phyloP scores from a whole-genome alignment of 2,797 vertebrate genomes.

The Macroramphosus scolopax region DNA sequence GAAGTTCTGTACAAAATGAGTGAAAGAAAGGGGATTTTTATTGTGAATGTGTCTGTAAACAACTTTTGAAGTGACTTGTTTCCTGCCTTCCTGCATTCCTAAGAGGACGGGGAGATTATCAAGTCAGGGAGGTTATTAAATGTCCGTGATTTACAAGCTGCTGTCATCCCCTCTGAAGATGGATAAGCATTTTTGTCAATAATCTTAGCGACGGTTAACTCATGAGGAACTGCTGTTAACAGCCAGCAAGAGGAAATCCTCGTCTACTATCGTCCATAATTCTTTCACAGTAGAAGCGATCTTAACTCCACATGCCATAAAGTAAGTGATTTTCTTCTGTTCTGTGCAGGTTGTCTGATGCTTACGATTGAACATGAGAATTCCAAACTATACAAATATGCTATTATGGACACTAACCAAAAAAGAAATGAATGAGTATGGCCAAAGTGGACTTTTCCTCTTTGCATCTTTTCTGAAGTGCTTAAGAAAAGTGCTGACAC shows the following conservation, averaged over 20 bases:
- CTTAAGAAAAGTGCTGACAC: too few relatives aligned
- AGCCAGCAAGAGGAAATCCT: background rate
- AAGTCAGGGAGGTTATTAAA: slow-evolving; percentile 9
- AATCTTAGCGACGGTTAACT: slow-evolving; percentile 8
- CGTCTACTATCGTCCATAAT: background rate
- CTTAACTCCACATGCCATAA: background rate
- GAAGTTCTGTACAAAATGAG: too few relatives aligned
- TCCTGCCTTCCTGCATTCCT: slow-evolving; percentile 13
- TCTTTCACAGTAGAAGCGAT: slow-evolving; percentile 5
- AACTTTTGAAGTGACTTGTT: slow-evolving; percentile 1
- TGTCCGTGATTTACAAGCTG: slow-evolving; percentile 6
- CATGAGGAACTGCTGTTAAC: slow-evolving; percentile 4
- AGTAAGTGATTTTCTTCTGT: background rate
- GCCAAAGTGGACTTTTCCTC: too few relatives aligned
- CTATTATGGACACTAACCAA: too few relatives aligned
- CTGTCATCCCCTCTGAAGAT: slow-evolving; percentile 9
- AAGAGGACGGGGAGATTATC: slow-evolving; percentile 21
- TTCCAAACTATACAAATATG: too few relatives aligned
- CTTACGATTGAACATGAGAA: background rate
- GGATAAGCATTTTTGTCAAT: background rate
- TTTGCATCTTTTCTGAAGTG: too few relatives aligned
- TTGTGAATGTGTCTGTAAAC: slow-evolving; percentile 3
- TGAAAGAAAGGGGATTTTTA: too few relatives aligned
- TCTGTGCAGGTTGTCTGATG: background rate
- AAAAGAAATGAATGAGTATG: too few relatives aligned